Percentiles rank a stretch among this genome's conserved stretches.
phyloP scores from a whole-genome alignment of 2,797 vertebrate species.

The Malurus splendens region DNA sequence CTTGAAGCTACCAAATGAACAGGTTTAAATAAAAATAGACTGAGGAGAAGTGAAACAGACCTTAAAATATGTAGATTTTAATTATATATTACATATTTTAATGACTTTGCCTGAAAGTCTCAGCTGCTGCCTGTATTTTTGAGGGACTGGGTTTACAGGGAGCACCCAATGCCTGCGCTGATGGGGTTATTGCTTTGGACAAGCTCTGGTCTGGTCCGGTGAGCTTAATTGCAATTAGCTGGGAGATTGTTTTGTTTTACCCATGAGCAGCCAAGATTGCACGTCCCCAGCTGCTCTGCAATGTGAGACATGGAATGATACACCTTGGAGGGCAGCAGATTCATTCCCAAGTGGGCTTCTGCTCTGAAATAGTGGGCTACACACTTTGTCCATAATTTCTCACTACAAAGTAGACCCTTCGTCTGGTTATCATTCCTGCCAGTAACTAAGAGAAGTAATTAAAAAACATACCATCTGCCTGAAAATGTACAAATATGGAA shows the following conservation, averaged over 20 bases:
- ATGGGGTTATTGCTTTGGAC: background rate
- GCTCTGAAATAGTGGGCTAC: background rate
- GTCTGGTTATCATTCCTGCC: background rate
- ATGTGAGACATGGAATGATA: background rate
- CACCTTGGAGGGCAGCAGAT: accelerated
- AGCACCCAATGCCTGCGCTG: accelerated
- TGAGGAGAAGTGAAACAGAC: background rate
- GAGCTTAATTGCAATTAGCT: background rate
- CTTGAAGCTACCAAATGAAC: background rate
- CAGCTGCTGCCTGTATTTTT: background rate
- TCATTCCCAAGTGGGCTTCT: background rate
- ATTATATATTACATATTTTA: background rate
- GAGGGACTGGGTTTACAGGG: background rate
- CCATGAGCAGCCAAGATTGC: background rate
- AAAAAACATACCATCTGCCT: background rate
- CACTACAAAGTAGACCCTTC: background rate
- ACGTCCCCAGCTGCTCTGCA: background rate
- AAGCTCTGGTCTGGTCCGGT: background rate
- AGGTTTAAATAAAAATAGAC: background rate
- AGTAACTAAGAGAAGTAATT: background rate
- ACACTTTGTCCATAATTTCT: background rate
- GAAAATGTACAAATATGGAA: background rate
- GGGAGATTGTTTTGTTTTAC: background rate
- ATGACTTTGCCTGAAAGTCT: background rate
- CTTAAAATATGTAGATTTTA: background rate